Percentiles rank a stretch among this genome's conserved stretches.
These are phyloP conservation scores for Amphipoea oculea DNA, from an alignment of 2,888 invertebrate species.

Conservation along the genomic window DNA sequence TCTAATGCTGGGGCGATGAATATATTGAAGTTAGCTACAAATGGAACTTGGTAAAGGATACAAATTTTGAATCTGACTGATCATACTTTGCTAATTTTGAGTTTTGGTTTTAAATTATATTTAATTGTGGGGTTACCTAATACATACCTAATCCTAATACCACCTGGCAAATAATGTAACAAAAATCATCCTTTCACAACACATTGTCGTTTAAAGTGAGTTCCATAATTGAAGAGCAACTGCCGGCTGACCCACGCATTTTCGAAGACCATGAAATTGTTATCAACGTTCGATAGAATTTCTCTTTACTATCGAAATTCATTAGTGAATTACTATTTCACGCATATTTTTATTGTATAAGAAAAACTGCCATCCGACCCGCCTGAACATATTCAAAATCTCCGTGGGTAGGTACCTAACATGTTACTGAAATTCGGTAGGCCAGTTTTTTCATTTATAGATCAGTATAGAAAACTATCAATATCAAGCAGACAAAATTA, in stretches of 20 bases:
- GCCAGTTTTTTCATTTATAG: background rate
- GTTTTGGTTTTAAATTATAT: background rate
- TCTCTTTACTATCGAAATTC: too few species aligned
- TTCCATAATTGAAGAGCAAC: conserved; percentile 4
- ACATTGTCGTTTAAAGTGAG: background rate
- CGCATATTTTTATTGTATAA: too few species aligned
- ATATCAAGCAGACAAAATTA: background rate
- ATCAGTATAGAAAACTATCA: background rate
- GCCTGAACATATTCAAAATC: background rate
- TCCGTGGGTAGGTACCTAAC: background rate
- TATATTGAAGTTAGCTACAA: conserved; percentile 78
- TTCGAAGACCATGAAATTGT: background rate
- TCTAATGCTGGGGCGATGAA: conserved; percentile 73
- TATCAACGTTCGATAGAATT: background rate
- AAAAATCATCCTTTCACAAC: background rate
- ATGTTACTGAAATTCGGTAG: background rate
- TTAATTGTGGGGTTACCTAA: background rate
- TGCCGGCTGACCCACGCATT: background rate
- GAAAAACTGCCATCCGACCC: background rate
- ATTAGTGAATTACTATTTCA: background rate
- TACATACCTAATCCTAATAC: background rate
- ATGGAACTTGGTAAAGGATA: conserved; percentile 20
- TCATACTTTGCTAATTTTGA: background rate
- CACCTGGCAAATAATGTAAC: background rate
- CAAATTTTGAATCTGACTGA: conserved; percentile 16